Evolutionary conservation across 2,113 vertebrate genomes (phyloP).

Genomic region (Ranitomeya imitator): DNA sequence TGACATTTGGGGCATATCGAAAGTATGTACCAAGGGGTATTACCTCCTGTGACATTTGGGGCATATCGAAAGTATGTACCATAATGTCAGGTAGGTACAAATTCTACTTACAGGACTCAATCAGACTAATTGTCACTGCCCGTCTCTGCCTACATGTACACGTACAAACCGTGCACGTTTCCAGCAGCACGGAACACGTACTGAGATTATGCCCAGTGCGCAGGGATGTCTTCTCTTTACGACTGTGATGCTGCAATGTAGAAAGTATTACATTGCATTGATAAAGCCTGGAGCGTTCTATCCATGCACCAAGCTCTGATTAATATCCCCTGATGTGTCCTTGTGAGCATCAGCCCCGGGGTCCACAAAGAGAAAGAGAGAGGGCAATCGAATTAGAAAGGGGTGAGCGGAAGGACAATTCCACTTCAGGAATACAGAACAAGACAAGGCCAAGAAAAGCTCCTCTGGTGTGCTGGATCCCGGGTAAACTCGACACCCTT

Average conservation of each 20-base stretch:
- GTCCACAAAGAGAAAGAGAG: slow-evolving; percentile 35
- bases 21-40: too few species aligned
- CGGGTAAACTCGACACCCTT: background rate
- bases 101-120: background rate
- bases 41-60: too few species aligned
- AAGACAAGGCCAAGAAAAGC: slow-evolving; percentile 27
- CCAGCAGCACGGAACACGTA: background rate
- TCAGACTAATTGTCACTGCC: background rate
- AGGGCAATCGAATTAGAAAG: slow-evolving; percentile 52
- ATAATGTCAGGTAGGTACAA: too few species aligned
- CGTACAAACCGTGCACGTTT: too few species aligned
- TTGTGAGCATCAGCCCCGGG: slow-evolving; percentile 45
- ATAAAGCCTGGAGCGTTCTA: slow-evolving; percentile 27
- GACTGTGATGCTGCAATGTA: background rate
- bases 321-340: slow-evolving; percentile 54
- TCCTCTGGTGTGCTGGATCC: background rate
- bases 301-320: slow-evolving; percentile 42
- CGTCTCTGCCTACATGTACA: background rate
- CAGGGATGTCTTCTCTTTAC: background rate
- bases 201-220: too few species aligned
- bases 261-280: slow-evolving; percentile 36
- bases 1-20: too few species aligned
- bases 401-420: slow-evolving; percentile 55
- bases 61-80: too few species aligned
- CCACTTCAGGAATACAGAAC: slow-evolving; percentile 39